These are phyloP conservation scores for Trichonephila clavata DNA, from an alignment of 1,140 invertebrate species.

Conservation along the genomic window DNA sequence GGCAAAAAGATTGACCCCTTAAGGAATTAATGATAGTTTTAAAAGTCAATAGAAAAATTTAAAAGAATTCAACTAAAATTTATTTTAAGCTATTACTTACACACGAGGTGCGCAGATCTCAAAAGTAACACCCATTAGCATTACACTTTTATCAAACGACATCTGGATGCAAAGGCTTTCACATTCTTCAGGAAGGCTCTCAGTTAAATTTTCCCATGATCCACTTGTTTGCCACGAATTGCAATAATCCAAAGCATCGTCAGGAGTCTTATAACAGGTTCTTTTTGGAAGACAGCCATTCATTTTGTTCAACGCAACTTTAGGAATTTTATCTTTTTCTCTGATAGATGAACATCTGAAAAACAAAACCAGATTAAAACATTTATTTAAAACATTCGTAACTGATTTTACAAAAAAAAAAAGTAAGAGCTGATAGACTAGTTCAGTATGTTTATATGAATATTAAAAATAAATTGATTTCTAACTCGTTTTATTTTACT, in stretches of 20 bases:
- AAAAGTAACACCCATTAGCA: conserved; percentile 1
- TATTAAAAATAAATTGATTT: too few species aligned
- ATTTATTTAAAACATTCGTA: too few species aligned
- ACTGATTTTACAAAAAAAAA: too few species aligned
- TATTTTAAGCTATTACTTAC: conserved; percentile 17
- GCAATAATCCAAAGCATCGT: conserved; percentile 13
- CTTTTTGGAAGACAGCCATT: not conserved
- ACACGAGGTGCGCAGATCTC: conserved; percentile 1
- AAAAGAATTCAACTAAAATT: too few species aligned
- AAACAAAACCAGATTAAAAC: not conserved
- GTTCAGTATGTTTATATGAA: too few species aligned
- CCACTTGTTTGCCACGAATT: not conserved
- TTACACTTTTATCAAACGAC: conserved; percentile 51
- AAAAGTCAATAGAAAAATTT: too few species aligned
- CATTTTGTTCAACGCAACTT: not conserved
- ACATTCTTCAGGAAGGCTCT: not conserved
- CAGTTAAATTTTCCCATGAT: not conserved
- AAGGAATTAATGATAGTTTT: too few species aligned
- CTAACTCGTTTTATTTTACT: too few species aligned
- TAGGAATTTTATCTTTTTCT: conserved; percentile 15
- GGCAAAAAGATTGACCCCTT: too few species aligned
- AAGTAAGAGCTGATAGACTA: too few species aligned
- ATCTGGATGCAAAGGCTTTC: conserved; percentile 53
- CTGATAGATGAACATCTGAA: conserved; percentile 13
- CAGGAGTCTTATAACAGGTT: not conserved